These are phyloP conservation scores for Metellina segmentata DNA, from an alignment of 2,888 invertebrate genomes.

Conservation along the genomic window DNA sequence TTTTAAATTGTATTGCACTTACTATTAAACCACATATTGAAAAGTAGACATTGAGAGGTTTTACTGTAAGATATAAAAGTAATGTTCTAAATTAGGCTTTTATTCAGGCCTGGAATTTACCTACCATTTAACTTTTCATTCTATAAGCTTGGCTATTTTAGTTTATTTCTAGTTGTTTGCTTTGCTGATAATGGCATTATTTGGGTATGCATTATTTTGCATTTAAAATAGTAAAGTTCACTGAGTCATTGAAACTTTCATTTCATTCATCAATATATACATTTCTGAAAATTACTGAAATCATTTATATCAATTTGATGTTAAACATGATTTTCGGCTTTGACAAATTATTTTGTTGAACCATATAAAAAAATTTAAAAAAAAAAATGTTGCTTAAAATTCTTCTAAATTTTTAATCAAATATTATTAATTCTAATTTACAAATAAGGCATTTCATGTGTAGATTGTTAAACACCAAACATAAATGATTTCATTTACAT, in stretches of 20 bases:
- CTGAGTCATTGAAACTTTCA: constrained; percentile 20
- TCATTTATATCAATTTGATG: constrained; percentile 28
- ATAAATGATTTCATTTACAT: constrained; percentile 43
- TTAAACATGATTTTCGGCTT: neutral
- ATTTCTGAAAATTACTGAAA: constrained; percentile 4
- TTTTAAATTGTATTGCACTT: too few species aligned
- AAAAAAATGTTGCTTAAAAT: too few species aligned
- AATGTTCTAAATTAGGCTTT: too few species aligned
- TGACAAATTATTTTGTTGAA: neutral
- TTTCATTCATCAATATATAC: neutral
- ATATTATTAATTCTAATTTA: too few species aligned
- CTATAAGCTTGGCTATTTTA: constrained; percentile 5
- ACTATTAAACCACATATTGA: too few species aligned
- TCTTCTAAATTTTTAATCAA: neutral
- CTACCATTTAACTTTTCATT: neutral
- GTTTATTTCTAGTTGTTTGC: constrained; percentile 20
- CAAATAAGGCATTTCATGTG: neutral
- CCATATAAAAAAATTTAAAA: neutral
- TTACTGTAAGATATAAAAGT: too few species aligned
- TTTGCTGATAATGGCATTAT: constrained; percentile 12
- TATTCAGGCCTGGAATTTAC: too few species aligned
- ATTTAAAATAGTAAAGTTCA: neutral
- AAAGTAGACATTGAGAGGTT: too few species aligned
- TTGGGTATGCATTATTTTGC: neutral
- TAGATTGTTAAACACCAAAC: constrained; percentile 5